phyloP scores from a whole-genome alignment of 2,113 vertebrate species.

The Eurystomus gularis region DNA sequence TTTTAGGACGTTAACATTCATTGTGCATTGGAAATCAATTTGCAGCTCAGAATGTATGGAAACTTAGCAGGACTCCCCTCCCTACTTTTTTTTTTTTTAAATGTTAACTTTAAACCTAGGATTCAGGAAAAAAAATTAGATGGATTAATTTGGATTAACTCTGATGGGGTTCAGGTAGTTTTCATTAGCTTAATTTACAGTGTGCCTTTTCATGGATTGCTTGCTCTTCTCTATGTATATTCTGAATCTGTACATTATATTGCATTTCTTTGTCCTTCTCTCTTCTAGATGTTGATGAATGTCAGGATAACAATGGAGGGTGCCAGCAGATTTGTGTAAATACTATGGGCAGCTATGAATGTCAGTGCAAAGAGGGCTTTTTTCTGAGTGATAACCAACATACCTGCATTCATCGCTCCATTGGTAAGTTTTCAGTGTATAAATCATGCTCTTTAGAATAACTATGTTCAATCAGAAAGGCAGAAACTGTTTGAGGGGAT shows the following conservation, averaged over 20 bases:
- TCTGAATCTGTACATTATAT: not conserved
- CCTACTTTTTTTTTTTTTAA: not conserved
- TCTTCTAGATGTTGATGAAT: constrained; percentile 91
- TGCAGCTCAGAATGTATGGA: not conserved
- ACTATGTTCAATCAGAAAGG: not conserved
- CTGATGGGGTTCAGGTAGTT: not conserved
- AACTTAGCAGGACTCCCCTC: not conserved
- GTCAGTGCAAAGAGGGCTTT: constrained; percentile 90
- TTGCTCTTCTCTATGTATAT: not conserved
- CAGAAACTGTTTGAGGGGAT: not conserved
- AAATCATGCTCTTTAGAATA: not conserved
- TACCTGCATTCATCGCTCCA: constrained; percentile 96
- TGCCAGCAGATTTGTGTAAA: constrained; percentile 97
- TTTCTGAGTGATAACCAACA: constrained; percentile 99
- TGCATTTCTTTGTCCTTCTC: not conserved
- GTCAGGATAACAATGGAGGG: constrained; percentile 93
- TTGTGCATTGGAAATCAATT: constrained; percentile 47
- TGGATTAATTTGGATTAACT: constrained; percentile 12
- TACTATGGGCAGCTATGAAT: constrained; percentile 97
- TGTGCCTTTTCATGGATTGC: not conserved
- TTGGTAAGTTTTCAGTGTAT: constrained; percentile 78
- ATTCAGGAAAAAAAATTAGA: not conserved
- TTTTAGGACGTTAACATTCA: constrained; percentile 4
- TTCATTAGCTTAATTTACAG: not conserved
- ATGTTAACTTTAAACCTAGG: not conserved